phyloP scores from a whole-genome alignment of 2,797 vertebrate species.

The Melanotaenia trifasciata region DNA sequence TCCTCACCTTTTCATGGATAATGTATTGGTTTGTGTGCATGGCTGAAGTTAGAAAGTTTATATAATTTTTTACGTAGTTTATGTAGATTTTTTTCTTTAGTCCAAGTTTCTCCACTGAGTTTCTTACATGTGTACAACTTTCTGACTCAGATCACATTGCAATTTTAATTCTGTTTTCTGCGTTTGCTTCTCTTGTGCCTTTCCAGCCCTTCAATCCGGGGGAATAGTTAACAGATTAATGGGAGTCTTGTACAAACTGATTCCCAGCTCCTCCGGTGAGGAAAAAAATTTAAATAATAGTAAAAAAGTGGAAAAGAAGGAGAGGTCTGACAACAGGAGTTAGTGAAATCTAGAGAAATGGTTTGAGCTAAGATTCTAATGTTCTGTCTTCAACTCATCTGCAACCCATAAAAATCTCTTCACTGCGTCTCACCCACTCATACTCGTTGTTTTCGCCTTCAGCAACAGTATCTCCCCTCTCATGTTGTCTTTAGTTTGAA shows the following conservation, averaged over 20 bases:
- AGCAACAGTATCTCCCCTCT: slow-evolving; percentile 15
- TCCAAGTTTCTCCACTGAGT: not conserved
- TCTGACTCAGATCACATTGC: not conserved
- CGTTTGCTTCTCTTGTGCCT: slow-evolving; percentile 9
- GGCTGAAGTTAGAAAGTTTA: not conserved
- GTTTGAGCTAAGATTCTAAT: slow-evolving; percentile 35
- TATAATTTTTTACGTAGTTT: too few species aligned
- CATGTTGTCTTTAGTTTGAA: slow-evolving; percentile 24
- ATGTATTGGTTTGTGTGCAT: not conserved
- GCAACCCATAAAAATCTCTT: slow-evolving; percentile 27
- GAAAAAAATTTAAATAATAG: not conserved
- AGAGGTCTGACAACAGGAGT: slow-evolving; percentile 31
- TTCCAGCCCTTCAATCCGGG: slow-evolving; percentile 48
- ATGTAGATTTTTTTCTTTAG: not conserved
- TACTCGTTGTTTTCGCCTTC: slow-evolving; percentile 16
- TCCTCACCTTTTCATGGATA: slow-evolving; percentile 1
- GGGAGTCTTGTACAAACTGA: slow-evolving; percentile 68
- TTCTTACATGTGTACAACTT: not conserved
- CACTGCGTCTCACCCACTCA: not conserved
- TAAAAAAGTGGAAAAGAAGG: slow-evolving; percentile 2
- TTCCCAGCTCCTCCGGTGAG: slow-evolving; percentile 42
- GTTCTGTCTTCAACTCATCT: slow-evolving; percentile 30
- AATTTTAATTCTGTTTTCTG: not conserved
- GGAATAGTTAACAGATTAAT: slow-evolving; percentile 70
- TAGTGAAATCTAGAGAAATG: slow-evolving; percentile 29